These are phyloP conservation scores for Cyclopterus lumpus DNA, from an alignment of 2,797 vertebrate genomes.

Conservation along the genomic window DNA sequence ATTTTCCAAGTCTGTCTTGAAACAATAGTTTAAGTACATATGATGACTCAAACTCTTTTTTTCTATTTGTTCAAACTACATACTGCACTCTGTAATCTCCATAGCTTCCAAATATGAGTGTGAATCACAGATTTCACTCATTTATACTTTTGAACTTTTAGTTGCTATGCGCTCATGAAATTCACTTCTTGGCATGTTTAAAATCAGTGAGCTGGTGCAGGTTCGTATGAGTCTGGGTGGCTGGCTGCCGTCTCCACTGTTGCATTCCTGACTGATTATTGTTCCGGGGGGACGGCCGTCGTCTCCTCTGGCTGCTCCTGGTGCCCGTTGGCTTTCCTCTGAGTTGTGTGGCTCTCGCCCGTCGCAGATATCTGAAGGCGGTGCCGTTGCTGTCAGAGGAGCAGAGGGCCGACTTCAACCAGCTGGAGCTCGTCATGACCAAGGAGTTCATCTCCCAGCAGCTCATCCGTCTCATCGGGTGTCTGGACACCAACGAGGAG, in stretches of 20 bases:
- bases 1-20: neutral
- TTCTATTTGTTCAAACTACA: neutral
- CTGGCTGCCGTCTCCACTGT: neutral
- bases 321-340: constrained; percentile 1
- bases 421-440: constrained; percentile 93
- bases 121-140: neutral
- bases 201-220: neutral
- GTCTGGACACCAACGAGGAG: constrained; percentile 93
- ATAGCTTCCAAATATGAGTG: neutral
- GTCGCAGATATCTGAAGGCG: constrained; percentile 83
- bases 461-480: constrained; percentile 90
- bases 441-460: constrained; percentile 96
- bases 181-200: neutral
- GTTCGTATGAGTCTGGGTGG: neutral
- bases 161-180: constrained; percentile 13
- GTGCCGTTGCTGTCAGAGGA: constrained; percentile 89
- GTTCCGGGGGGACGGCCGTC: neutral
- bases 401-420: constrained; percentile 88
- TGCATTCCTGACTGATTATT: neutral
- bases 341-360: constrained; percentile 17
- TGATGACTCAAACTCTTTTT: neutral
- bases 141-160: too few species aligned
- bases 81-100: too few species aligned
- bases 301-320: neutral
- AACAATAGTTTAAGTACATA: neutral